Base-by-base conservation (phyloP, 2,888 invertebrate species). In the Diarsia brunnea region DNA sequence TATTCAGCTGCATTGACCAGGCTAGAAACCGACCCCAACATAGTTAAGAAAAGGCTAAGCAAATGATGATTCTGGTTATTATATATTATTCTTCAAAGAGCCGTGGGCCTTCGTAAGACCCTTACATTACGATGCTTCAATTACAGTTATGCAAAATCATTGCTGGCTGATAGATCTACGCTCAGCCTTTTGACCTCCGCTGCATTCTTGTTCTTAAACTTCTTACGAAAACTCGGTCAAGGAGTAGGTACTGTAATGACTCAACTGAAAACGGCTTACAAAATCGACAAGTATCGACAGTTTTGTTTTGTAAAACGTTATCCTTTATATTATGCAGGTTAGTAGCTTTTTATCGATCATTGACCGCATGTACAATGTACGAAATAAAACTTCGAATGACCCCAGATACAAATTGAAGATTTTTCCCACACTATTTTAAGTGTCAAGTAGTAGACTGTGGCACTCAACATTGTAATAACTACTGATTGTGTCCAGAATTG, bases 191-290 rank as follows among this genome's bases (percentile, higher is more conserved):
- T 85, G 58, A 85, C 70, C 86, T 85, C 72, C 11, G 38, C n/a
- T 71, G 68, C 55, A 73, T 85, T 75, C 79, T 82, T 78, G 61
- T 47, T 82, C 70, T n/a, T n/a, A n/a, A n/a, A n/a, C n/a, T n/a
- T n/a, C n/a, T 69, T 71, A 72, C 68, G 47, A 71, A 73, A 83
- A 73, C 79, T 78, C 71, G 79, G 86, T 73, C 82, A 83, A 78
- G 86, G 82, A 68, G 27, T n/a, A n/a, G n/a, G n/a, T 63, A 69
- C 68, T 71, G 83, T 82, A 86, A 82, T 86, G 73, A 85, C 73
- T 73, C 73, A 85, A 65, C 73, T 83, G 82, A 86, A 83, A 82
- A 85, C 66, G 11, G 19, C 53, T 68, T 67, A 58, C 51, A 68
- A 76, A 69, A 82, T 82, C 31, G 55, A 61, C 53, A 43, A 45